These are phyloP conservation scores for Urocolius indicus DNA, from an alignment of 2,113 vertebrate genomes.

Conservation along the genomic window DNA sequence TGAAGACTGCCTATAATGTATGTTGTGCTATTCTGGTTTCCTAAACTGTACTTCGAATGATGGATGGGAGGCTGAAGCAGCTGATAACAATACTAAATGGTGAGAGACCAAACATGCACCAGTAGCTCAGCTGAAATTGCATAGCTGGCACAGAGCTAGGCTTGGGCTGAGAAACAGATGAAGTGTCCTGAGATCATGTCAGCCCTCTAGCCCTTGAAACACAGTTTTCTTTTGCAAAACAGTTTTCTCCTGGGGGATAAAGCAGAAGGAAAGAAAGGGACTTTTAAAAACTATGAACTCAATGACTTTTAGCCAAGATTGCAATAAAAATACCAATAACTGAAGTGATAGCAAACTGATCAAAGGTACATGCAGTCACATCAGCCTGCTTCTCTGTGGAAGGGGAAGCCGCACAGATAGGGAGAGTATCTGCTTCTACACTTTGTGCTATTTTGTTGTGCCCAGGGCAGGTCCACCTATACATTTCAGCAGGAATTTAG, in stretches of 20 bases:
- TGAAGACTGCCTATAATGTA: conserved; percentile 39
- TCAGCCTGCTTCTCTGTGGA: not conserved
- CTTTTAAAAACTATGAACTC: not conserved
- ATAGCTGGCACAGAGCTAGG: not conserved
- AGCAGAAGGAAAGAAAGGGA: not conserved
- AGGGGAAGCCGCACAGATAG: not conserved
- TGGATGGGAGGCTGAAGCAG: conserved; percentile 18
- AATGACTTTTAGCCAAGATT: not conserved
- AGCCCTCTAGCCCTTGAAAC: not conserved
- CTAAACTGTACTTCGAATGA: conserved; percentile 38
- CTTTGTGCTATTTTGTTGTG: not conserved
- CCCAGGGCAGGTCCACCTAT: not conserved
- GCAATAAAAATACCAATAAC: not conserved
- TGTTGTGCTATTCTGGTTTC: conserved; percentile 55
- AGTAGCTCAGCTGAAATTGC: not conserved
- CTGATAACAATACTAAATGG: conserved; percentile 65
- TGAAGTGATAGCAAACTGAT: not conserved
- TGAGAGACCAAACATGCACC: conserved; percentile 54
- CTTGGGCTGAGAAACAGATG: conserved; percentile 39
- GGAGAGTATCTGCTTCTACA: not conserved
- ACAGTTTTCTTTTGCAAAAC: not conserved
- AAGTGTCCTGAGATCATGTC: not conserved
- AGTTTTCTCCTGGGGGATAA: not conserved
- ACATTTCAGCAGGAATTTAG: accelerated
- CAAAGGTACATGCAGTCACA: too few species aligned